Conservation (phyloP, 2,797 vertebrate species). For the Leptoclinus maculatus region DNA sequence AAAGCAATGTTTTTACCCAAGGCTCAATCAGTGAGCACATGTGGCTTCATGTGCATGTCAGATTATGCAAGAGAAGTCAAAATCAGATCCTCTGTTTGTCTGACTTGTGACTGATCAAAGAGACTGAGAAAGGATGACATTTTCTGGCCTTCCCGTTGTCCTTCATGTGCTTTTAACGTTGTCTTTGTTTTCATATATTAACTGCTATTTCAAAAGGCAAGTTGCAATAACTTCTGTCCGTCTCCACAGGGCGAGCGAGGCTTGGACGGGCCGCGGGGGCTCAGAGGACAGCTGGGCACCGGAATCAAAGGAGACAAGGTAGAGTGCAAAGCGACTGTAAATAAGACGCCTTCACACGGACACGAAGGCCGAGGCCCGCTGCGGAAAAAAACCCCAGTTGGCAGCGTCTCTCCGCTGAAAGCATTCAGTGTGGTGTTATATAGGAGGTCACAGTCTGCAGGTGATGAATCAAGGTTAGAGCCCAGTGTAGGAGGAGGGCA, state of each 20-base stretch:
- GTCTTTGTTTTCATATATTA: slow-evolving; percentile 9
- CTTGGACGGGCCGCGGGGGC: slow-evolving; percentile 88
- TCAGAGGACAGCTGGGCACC: slow-evolving; percentile 84
- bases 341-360: slow-evolving; percentile 60
- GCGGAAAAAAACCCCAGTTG: slow-evolving; percentile 36
- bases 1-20: slow-evolving; percentile 9
- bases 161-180: not conserved
- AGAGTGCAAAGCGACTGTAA: slow-evolving; percentile 72
- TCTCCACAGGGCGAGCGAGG: slow-evolving; percentile 87
- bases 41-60: not conserved
- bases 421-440: slow-evolving; percentile 55
- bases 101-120: slow-evolving; percentile 1
- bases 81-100: too few relatives aligned
- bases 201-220: slow-evolving; percentile 25
- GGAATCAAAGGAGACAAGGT: slow-evolving; percentile 94
- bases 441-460: slow-evolving; percentile 49
- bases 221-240: slow-evolving; percentile 50
- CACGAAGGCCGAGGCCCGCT: slow-evolving; percentile 24
- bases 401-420: slow-evolving; percentile 42
- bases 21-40: slow-evolving; percentile 13
- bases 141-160: not conserved
- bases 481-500: slow-evolving; percentile 44
- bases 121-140: too few relatives aligned
- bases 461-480: slow-evolving; percentile 56
- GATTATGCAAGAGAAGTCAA: not conserved